Base-by-base conservation (phyloP, 2,113 vertebrate species). In the Oryzias curvinotus region DNA sequence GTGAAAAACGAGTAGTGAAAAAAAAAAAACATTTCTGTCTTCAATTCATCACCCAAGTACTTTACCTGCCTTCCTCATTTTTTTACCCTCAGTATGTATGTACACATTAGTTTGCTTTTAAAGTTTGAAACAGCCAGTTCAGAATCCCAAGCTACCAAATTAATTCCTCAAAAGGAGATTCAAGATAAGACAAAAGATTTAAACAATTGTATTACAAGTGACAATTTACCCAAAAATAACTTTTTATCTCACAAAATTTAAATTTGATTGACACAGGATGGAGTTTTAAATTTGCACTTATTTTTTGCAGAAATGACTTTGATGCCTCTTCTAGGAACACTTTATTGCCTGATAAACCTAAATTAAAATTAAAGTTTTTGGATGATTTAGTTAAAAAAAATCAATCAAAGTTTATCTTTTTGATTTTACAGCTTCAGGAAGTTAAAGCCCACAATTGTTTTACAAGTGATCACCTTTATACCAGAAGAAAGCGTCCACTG, bases 121-220 rank as follows among this genome's bases (percentile, higher is more conserved):
- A 26, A 68, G 67, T 57, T 36, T 70, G 4, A 82, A 70, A 77
- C 72, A 71, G 78, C 69, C 65, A 79, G 44, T 10, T 26, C 52
- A 54, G 80, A 81, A 75, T 59, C 52, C 55, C 54, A 74, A 71
- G 79, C 81, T 82, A 83, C 66, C 75, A 81, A 23, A 71, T 60
- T 80, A 75, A 70, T 57, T 85, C 59, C 14, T 73, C 21, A 62
- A 75, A 77, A 60, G 15, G 46, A 5, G 17, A 69, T 17, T 15
- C 44, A 66, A 51, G 49, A 30, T 36, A 36, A 36, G 36, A 36
- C 36, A 3, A 36, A 36, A 36, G 2, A 36, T 36, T 10, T 13
- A 10, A 36, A 36, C 2, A 8, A 28, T 7, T 5, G 5, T 28
- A 1, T 28, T 28, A 7, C 7, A 21, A 50, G 13, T 62, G 1